Evolutionary conservation across 1,140 invertebrate species (phyloP).

Genomic region (Drosophila varians): DNA sequence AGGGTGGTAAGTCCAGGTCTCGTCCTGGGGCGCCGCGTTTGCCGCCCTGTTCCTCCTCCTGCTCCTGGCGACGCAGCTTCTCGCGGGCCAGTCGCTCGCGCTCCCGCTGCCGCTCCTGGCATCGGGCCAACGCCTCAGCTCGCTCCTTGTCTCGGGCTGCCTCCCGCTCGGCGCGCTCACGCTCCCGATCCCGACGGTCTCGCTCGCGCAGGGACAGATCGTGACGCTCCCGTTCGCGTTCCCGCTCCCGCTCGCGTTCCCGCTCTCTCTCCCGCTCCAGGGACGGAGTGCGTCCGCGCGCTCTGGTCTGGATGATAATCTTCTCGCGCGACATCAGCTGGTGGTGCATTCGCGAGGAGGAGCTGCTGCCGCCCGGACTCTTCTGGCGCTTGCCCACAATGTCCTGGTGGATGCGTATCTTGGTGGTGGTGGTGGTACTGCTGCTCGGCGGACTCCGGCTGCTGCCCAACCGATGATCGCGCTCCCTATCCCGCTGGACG

Average conservation of each 20-base stretch:
- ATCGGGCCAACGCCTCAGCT: slow-evolving; percentile 84
- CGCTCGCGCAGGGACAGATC: slow-evolving; percentile 77
- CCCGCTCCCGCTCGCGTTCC: slow-evolving; percentile 76
- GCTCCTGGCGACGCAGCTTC: slow-evolving; percentile 83
- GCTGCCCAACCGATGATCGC: slow-evolving; percentile 69
- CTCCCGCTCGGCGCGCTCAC: slow-evolving; percentile 77
- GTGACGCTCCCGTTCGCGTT: slow-evolving; percentile 84
- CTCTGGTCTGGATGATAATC: slow-evolving; percentile 77
- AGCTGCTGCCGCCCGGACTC: slow-evolving; percentile 48
- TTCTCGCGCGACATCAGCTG: slow-evolving; percentile 77
- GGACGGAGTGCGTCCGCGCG: slow-evolving; percentile 72
- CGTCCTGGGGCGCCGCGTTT: slow-evolving; percentile 56
- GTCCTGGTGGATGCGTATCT: slow-evolving; percentile 80
- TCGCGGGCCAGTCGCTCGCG: slow-evolving; percentile 85
- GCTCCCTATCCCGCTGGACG: slow-evolving; percentile 67
- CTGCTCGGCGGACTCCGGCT: slow-evolving; percentile 66
- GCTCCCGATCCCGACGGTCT: slow-evolving; percentile 65
- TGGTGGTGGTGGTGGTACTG: slow-evolving; percentile 73
- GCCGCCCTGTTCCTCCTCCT: slow-evolving; percentile 66
- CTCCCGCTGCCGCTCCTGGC: slow-evolving; percentile 86
- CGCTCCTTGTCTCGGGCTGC: slow-evolving; percentile 71
- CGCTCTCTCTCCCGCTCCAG: slow-evolving; percentile 64
- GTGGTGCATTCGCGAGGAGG: slow-evolving; percentile 74
- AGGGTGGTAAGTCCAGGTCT: slow-evolving; percentile 67
- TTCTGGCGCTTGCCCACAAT: slow-evolving; percentile 74